These are phyloP conservation scores for Fabriciana adippe DNA, from an alignment of 2,888 invertebrate species.

Conservation along the genomic window DNA sequence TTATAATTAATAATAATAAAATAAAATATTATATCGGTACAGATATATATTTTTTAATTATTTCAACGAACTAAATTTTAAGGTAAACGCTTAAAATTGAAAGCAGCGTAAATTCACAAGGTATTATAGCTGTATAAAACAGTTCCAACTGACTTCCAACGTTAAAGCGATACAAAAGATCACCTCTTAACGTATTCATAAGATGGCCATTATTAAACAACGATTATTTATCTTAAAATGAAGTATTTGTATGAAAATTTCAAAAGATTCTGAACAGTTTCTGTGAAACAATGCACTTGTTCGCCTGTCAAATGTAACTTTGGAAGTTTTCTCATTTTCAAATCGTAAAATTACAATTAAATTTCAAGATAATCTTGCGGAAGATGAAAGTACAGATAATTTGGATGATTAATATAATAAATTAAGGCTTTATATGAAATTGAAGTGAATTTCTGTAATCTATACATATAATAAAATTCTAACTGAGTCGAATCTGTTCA, in stretches of 20 bases:
- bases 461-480: too few species aligned
- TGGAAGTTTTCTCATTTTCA: slow-evolving; percentile 13
- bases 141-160: neutral
- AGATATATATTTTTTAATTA: too few species aligned
- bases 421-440: too few species aligned
- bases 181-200: slow-evolving; percentile 2
- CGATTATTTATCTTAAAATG: slow-evolving; percentile 17
- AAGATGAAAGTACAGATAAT: neutral
- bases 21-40: too few species aligned
- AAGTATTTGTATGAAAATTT: slow-evolving; percentile 9
- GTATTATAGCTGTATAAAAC: neutral
- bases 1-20: too few species aligned
- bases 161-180: slow-evolving; percentile 9
- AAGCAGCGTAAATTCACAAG: neutral
- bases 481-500: too few species aligned
- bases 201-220: neutral
- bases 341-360: slow-evolving; percentile 3
- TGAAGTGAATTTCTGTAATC: too few species aligned
- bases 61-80: neutral
- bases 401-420: neutral
- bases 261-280: slow-evolving; percentile 9
- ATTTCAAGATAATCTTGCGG: neutral
- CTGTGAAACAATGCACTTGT: slow-evolving; percentile 18
- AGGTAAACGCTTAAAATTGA: neutral
- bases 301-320: slow-evolving; percentile 15